Conservation (phyloP, 2,113 vertebrate genomes). For the Taurulus bubalis region DNA sequence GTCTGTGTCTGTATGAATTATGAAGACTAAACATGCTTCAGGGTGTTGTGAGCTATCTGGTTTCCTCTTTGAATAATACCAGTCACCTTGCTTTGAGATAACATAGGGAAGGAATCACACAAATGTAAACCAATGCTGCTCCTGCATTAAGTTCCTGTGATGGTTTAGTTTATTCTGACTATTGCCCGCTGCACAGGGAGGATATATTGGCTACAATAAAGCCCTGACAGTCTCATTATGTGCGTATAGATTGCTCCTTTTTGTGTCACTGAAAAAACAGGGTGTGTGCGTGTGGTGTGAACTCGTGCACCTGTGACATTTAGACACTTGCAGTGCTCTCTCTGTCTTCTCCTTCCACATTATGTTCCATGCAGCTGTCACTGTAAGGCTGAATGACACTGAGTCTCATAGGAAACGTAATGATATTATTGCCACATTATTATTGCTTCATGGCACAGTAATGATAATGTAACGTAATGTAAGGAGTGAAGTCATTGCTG, state of each 20-base stretch:
- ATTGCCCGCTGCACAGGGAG: conserved; percentile 12
- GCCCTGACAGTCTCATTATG: conserved; percentile 60
- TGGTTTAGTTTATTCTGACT: conserved; percentile 42
- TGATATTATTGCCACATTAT: conserved; percentile 67
- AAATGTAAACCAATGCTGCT: conserved; percentile 35
- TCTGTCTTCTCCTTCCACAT: conserved; percentile 37
- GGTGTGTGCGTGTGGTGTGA: conserved; percentile 68
- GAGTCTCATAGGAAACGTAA: conserved; percentile 64
- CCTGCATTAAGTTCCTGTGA: conserved; percentile 29
- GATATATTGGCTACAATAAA: conserved; percentile 34
- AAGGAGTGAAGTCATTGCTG: conserved; percentile 51
- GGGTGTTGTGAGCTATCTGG: conserved; percentile 54
- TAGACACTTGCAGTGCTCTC: conserved; percentile 45
- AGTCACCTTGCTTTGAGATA: conserved; percentile 54
- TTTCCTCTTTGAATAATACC: conserved; percentile 46
- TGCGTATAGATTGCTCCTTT: conserved; percentile 40
- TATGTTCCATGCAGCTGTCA: conserved; percentile 50
- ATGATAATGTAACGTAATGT: conserved; percentile 52
- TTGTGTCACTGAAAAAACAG: conserved; percentile 60
- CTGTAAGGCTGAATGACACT: conserved; percentile 50
- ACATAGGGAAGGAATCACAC: conserved; percentile 25
- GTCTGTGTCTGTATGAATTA: conserved; percentile 29
- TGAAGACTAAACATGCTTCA: conserved; percentile 43
- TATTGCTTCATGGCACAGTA: conserved; percentile 62
- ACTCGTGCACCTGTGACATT: conserved; percentile 54